These are phyloP conservation scores for Eutolmus rufibarbis DNA, from an alignment of 2,888 invertebrate species.

Conservation along the genomic window DNA sequence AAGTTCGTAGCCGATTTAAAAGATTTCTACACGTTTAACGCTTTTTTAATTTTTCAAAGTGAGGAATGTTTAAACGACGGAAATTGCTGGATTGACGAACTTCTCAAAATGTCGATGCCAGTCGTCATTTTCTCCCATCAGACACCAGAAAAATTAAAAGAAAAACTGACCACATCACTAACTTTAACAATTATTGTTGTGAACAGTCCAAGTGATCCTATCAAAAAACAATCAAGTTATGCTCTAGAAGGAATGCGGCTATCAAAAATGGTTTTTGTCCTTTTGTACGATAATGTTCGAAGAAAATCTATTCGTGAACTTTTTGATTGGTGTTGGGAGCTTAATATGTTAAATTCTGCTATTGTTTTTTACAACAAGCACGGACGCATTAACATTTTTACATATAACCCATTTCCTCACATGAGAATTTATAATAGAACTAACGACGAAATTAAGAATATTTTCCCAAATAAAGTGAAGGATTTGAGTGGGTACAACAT, in stretches of 20 bases:
- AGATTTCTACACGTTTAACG: neutral
- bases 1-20: neutral
- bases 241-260: neutral
- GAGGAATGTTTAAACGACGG: neutral
- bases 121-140: neutral
- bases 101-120: neutral
- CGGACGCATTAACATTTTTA: neutral
- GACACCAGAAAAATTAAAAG: neutral
- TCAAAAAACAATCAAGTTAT: neutral
- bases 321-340: neutral
- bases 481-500: conserved; percentile 24
- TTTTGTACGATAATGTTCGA: neutral
- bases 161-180: neutral
- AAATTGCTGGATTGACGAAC: neutral
- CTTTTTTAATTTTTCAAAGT: neutral
- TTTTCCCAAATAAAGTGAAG: conserved; percentile 9
- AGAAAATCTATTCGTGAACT: neutral
- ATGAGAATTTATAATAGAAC: neutral
- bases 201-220: neutral
- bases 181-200: neutral
- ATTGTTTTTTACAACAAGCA: neutral
- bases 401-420: conserved; percentile 11
- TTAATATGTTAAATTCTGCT: conserved; percentile 5
- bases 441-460: neutral
- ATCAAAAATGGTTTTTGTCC: neutral